Percentiles rank a stretch among this genome's conserved stretches.
phyloP scores from a whole-genome alignment of 2,888 invertebrate species.

The Dynastes grantii region DNA sequence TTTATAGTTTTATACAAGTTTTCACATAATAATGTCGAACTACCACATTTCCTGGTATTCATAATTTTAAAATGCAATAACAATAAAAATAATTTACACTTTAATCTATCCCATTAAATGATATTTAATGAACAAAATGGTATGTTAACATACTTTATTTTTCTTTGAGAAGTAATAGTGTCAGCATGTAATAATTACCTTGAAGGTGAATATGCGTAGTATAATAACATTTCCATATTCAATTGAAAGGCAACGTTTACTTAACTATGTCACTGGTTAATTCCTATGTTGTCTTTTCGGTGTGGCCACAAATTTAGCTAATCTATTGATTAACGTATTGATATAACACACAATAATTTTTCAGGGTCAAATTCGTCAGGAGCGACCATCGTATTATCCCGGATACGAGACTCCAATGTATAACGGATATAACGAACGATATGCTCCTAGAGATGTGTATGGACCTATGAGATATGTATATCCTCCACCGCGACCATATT shows the following conservation, averaged over 20 bases:
- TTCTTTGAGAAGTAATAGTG: neutral
- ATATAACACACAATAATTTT: neutral
- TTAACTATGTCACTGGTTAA: too few species aligned
- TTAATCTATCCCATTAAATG: too few species aligned
- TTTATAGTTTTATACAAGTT: too few species aligned
- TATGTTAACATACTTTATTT: neutral
- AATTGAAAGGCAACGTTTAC: neutral
- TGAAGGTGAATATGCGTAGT: neutral
- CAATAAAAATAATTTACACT: too few species aligned
- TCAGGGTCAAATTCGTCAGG: constrained; percentile 26
- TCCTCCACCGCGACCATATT: constrained; percentile 32
- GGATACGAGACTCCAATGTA: constrained; percentile 17
- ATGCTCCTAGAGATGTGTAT: constrained; percentile 20
- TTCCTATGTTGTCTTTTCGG: too few species aligned
- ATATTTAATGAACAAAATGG: too few species aligned
- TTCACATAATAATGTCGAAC: too few species aligned
- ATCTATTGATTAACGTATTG: neutral
- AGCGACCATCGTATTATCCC: neutral
- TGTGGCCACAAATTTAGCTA: neutral
- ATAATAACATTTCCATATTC: too few species aligned
- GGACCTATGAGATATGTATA: neutral
- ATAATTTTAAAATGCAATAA: too few species aligned
- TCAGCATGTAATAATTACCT: neutral
- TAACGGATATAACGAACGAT: constrained; percentile 16
- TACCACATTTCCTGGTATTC: too few species aligned